A percentile compares a stretch with the other conserved stretches of the same genome.
These are phyloP conservation scores for Varanus komodoensis DNA, from an alignment of 2,113 vertebrate genomes.

Conservation along the genomic window DNA sequence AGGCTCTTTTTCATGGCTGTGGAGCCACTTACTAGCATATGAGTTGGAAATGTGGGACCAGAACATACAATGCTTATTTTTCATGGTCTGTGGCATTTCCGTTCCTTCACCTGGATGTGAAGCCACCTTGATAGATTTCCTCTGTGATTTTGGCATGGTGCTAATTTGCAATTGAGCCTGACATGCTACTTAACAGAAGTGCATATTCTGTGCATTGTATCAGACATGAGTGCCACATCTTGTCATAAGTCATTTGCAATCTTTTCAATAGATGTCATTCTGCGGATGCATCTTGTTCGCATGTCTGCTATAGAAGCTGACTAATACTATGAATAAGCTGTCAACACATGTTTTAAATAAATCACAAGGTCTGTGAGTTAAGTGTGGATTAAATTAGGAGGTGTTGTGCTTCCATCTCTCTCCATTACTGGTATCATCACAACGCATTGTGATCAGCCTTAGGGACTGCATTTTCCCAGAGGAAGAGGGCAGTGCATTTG, in stretches of 20 bases:
- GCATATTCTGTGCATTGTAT: not conserved
- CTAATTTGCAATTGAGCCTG: not conserved
- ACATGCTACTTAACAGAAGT: not conserved
- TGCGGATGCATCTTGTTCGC: not conserved
- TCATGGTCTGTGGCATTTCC: not conserved
- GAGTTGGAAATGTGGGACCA: not conserved
- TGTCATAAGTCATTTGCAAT: slow-evolving; percentile 2
- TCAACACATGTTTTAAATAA: not conserved
- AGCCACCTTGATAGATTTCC: not conserved
- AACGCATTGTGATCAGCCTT: not conserved
- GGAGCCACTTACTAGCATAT: not conserved
- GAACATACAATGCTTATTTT: not conserved
- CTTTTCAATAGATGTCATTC: not conserved
- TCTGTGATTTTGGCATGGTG: not conserved
- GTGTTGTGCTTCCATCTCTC: not conserved
- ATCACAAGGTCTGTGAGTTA: not conserved
- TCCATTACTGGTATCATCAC: slow-evolving; percentile 1
- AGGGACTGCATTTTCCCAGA: not conserved
- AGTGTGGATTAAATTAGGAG: not conserved
- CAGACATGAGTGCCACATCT: not conserved
- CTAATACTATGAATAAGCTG: not conserved
- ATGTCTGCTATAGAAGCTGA: not conserved
- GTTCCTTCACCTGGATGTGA: not conserved
- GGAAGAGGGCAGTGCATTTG: not conserved
- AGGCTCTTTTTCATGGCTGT: not conserved